A percentile compares a stretch with the other conserved stretches of the same genome.
Evolutionary conservation across 2,797 vertebrate genomes (phyloP).

Genomic region (Gila robusta): DNA sequence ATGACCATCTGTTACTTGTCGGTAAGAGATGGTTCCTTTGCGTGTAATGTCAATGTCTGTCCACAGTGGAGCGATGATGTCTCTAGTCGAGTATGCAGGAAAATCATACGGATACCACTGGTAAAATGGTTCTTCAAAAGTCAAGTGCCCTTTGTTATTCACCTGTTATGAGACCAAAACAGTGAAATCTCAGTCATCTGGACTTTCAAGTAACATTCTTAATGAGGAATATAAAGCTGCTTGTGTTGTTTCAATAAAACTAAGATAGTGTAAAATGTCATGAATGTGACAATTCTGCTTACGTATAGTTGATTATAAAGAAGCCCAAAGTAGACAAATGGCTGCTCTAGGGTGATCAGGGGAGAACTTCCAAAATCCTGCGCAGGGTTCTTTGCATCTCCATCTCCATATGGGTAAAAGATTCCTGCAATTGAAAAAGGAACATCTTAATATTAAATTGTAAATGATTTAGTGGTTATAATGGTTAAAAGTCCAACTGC

Average conservation of each 20-base stretch:
- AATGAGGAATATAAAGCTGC: not conserved
- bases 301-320: not conserved
- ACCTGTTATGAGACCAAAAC: not conserved
- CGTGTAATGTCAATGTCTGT: not conserved
- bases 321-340: constrained; percentile 7
- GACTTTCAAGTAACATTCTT: not conserved
- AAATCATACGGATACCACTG: not conserved
- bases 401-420: not conserved
- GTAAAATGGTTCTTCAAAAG: not conserved
- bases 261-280: not conserved
- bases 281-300: not conserved
- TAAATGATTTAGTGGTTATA: not conserved
- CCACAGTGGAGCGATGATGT: constrained; percentile 46
- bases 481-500: not conserved
- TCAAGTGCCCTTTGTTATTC: constrained; percentile 1
- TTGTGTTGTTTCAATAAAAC: not conserved
- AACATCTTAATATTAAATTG: not conserved
- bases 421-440: not conserved
- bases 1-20: not conserved
- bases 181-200: not conserved
- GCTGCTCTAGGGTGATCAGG: not conserved
- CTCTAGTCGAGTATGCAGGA: not conserved
- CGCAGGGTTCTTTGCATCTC: constrained; percentile 1
- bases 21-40: constrained; percentile 10
- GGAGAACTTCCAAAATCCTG: not conserved